These are phyloP conservation scores for Catostomus latipinnis DNA, from an alignment of 2,797 vertebrate genomes.

Conservation along the genomic window DNA sequence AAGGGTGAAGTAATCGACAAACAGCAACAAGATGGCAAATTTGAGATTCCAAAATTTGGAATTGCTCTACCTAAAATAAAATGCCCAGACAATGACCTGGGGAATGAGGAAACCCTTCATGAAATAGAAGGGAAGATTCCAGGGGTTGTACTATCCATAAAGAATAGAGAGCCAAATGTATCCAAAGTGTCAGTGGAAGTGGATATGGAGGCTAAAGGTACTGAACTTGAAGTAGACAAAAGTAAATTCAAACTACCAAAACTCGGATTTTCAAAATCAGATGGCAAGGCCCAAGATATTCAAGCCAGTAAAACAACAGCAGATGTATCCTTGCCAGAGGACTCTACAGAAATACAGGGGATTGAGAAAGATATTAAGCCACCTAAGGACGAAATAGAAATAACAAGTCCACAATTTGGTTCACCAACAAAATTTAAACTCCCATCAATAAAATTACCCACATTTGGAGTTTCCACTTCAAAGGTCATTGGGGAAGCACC, in stretches of 20 bases:
- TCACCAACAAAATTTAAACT: constrained; percentile 71
- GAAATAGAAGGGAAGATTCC: constrained; percentile 3
- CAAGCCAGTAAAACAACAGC: constrained; percentile 50
- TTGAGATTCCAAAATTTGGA: constrained; percentile 64
- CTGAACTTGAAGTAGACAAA: constrained; percentile 15
- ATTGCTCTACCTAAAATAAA: constrained; percentile 54
- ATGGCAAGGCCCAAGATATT: constrained; percentile 54
- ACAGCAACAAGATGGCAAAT: constrained; percentile 29
- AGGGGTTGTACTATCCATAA: not conserved
- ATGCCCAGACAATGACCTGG: constrained; percentile 38
- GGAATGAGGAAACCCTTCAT: not conserved
- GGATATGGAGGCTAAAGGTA: constrained; percentile 8
- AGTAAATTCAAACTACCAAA: constrained; percentile 43
- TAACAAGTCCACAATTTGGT: constrained; percentile 52
- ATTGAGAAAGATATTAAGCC: constrained; percentile 35
- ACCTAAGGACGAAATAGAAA: constrained; percentile 50
- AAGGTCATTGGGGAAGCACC: constrained; percentile 42
- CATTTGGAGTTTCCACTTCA: constrained; percentile 61
- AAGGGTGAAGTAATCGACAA: constrained; percentile 30
- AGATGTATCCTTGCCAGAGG: constrained; percentile 53
- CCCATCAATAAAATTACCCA: constrained; percentile 68
- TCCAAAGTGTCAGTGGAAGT: constrained; percentile 20
- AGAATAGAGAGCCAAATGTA: constrained; percentile 36
- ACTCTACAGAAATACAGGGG: constrained; percentile 29
- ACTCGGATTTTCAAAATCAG: constrained; percentile 67